phyloP scores from a whole-genome alignment of 2,888 invertebrate genomes.

The Diarsia mendica region DNA sequence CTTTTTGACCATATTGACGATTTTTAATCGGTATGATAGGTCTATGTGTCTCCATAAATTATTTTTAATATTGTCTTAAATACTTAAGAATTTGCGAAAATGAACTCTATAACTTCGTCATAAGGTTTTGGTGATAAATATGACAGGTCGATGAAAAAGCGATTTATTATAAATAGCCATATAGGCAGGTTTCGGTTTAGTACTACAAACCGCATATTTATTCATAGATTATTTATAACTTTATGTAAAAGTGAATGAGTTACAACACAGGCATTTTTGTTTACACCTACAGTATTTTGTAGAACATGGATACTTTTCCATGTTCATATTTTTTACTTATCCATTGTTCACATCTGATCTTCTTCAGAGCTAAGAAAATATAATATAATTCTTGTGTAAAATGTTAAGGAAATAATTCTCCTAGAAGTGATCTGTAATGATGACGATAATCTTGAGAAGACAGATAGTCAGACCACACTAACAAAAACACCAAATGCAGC shows the following conservation, averaged over 20 bases:
- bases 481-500: not conserved
- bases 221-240: conserved; percentile 56
- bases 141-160: conserved; percentile 59
- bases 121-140: conserved; percentile 47
- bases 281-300: conserved; percentile 24
- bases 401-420: not conserved
- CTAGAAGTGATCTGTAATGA: not conserved
- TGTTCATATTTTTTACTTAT: not conserved
- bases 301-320: not conserved
- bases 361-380: not conserved
- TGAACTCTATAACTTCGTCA: conserved; percentile 40
- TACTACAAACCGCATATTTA: conserved; percentile 47
- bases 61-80: conserved; percentile 59
- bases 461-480: not conserved
- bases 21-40: conserved; percentile 64
- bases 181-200: conserved; percentile 41
- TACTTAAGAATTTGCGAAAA: conserved; percentile 17
- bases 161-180: conserved; percentile 53
- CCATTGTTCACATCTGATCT: no score
- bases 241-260: conserved; percentile 43
- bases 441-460: not conserved
- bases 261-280: conserved; percentile 24
- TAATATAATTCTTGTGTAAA: not conserved
- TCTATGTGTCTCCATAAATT: conserved; percentile 66
- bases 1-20: conserved; percentile 54